phyloP scores from a whole-genome alignment of 2,797 vertebrate genomes.

The Echiichthys vipera region DNA sequence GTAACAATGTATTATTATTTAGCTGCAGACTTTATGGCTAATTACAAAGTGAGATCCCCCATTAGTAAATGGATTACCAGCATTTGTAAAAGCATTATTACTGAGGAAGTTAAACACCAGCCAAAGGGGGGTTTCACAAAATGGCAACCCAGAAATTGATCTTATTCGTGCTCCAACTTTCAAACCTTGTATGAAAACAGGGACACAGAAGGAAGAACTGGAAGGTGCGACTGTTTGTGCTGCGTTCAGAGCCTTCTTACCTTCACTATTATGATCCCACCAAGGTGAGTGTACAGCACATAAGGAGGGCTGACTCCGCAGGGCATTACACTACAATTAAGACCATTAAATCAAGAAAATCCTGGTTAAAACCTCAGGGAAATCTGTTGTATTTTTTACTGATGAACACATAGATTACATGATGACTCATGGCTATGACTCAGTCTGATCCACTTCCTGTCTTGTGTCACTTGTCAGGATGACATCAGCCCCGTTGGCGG shows the following conservation, averaged over 20 bases:
- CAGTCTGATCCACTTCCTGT: constrained; percentile 65
- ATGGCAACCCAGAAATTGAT: not conserved
- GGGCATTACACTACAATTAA: not conserved
- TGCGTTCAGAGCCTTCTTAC: constrained; percentile 92
- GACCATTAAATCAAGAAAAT: not conserved
- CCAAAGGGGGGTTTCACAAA: not conserved
- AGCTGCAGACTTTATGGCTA: not conserved
- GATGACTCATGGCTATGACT: not conserved
- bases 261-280: constrained; percentile 96
- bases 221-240: constrained; percentile 95
- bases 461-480: constrained; percentile 83
- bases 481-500: constrained; percentile 92
- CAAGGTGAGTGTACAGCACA: constrained; percentile 80
- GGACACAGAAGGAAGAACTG: constrained; percentile 97
- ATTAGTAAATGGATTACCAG: not conserved
- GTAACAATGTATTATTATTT: not conserved
- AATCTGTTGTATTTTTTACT: too few relatives aligned
- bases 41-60: not conserved
- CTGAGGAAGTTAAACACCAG: not conserved
- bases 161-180: not conserved
- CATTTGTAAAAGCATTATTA: not conserved
- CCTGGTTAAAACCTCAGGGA: not conserved
- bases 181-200: constrained; percentile 72
- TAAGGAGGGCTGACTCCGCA: not conserved
- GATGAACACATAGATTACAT: not conserved